phyloP scores from a whole-genome alignment of 2,113 vertebrate genomes.

The Alouatta palliata region DNA sequence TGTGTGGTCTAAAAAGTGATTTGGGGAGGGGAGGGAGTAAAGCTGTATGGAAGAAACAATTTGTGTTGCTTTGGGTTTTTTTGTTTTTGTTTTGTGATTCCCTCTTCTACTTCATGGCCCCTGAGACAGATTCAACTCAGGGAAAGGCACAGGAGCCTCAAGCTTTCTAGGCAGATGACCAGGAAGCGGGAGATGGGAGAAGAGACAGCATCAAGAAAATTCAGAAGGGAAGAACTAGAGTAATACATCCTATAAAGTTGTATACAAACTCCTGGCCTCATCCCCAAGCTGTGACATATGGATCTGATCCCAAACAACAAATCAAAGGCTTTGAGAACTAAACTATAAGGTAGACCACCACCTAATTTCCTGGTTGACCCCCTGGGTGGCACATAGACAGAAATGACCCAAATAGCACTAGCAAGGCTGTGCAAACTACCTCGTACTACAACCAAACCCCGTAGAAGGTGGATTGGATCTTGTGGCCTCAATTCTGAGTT shows the following conservation, averaged over 20 bases:
- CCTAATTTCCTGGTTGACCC: neutral
- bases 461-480: neutral
- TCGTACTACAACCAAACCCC: neutral
- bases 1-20: neutral
- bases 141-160: neutral
- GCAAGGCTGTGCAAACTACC: neutral
- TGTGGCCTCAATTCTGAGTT: neutral
- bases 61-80: neutral
- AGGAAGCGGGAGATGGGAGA: neutral
- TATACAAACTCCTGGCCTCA: neutral
- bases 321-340: neutral
- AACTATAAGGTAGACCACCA: neutral
- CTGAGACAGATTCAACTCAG: neutral
- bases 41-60: neutral
- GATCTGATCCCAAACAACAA: neutral
- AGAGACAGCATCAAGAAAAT: neutral
- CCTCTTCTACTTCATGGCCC: neutral
- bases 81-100: too few species aligned
- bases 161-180: neutral
- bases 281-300: neutral
- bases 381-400: neutral
- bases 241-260: neutral
- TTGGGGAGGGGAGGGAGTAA: neutral
- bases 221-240: neutral
- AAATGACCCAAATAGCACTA: neutral